Evolutionary conservation across 2,113 vertebrate species (phyloP), one percentile per base, ranked within the genome.

Genomic region (Daubentonia madagascariensis): DNA sequence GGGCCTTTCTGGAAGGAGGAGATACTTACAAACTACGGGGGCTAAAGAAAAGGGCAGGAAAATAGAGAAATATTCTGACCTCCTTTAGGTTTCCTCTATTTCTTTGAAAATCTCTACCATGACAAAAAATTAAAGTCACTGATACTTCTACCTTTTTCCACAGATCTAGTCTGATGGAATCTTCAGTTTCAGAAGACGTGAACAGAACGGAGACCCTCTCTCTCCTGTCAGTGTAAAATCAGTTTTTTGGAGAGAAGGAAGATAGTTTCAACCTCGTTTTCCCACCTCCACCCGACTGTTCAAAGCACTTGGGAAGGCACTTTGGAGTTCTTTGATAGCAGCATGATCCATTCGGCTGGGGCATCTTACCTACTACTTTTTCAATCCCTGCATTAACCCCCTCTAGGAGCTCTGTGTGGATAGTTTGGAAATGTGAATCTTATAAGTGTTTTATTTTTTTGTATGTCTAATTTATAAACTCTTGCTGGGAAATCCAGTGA

Each of bases 391-490:
- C 59, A 25, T 72, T 59, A 93, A 93, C 68, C 4, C 12, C 97
- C 91, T 70, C 96, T 97, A 83, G 97, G 98, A 98, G 94, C 92
- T 97, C 97, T 78, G 92, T 96, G 73, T 90, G 90, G 97, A 96
- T 97, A 78, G 93, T 97, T 94, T 35, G 84, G 97, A 98, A 98
- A 98, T 98, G 98, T 98, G 98, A 98, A 98, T 97, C 97, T 98
- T 98, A 97, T 85, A 92, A 97, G 96, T 84, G 93, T 93, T 91
- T 68, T 86, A 16, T 61, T 94, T 87, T 89, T 88, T 93, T 96
- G 50, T 89, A 37, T 91, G 72, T 98, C 96, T 99, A 99, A 99
- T 98, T 98, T 99, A 99, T 99, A 96, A 98, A 96, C 14, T 35
- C 86, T 78, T 91, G 92, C 94, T 96, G 97, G 92, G 88, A 97